These are phyloP conservation scores for Pipistrellus nathusii DNA, from an alignment of 2,797 vertebrate species.

Conservation along the genomic window DNA sequence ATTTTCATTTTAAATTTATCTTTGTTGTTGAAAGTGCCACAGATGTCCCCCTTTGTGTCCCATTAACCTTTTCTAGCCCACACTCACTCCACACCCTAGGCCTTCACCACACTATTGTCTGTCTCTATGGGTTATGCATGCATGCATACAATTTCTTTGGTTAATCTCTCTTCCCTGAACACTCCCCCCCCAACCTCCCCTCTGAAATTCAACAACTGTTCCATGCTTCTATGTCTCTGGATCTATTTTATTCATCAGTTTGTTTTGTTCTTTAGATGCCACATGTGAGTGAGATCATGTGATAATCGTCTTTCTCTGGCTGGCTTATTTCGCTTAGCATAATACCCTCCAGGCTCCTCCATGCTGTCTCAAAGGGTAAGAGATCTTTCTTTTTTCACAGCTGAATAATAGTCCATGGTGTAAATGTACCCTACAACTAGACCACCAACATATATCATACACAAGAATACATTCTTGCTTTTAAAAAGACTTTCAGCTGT, in stretches of 20 bases:
- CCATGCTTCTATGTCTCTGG: neutral
- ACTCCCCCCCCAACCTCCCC: too few species aligned
- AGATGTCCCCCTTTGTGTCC: neutral
- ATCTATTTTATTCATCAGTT: neutral
- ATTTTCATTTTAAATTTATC: neutral
- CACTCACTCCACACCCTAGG: rapidly evolving
- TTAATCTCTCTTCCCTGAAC: neutral
- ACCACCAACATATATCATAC: too few species aligned
- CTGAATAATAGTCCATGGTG: too few species aligned
- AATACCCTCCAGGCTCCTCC: too few species aligned
- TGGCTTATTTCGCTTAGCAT: too few species aligned
- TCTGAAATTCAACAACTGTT: neutral
- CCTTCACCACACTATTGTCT: neutral
- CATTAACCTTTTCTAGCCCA: neutral
- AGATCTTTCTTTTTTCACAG: too few species aligned
- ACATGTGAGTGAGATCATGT: neutral
- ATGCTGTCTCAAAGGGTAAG: too few species aligned
- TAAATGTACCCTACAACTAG: too few species aligned
- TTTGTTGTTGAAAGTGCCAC: neutral
- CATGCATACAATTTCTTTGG: neutral
- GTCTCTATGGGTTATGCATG: neutral
- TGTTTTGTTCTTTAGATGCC: neutral
- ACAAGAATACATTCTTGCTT: too few species aligned
- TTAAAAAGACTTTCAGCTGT: too few species aligned
- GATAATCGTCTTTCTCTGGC: too few species aligned